Conservation (phyloP, 2,888 invertebrate species). For the Eupithecia insigniata region DNA sequence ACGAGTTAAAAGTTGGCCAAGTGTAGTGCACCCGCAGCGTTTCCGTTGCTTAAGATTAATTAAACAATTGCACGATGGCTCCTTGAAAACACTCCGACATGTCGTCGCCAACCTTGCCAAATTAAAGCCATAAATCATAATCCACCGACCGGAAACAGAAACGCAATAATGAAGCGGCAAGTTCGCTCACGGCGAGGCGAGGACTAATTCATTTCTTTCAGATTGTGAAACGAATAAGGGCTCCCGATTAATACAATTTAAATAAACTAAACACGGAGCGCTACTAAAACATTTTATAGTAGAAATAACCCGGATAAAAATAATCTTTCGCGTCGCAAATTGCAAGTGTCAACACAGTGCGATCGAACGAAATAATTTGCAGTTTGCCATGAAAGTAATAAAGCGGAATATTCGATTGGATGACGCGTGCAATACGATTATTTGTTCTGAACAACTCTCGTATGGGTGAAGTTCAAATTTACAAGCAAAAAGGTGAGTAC, state of each 20-base stretch:
- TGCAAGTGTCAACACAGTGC: conserved; percentile 54
- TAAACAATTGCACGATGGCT: conserved; percentile 84
- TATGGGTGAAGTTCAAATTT: conserved; percentile 65
- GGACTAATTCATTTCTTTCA: conserved; percentile 66
- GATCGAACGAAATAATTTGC: conserved; percentile 55
- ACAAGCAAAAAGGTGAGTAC: conserved; percentile 65
- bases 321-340: conserved; percentile 50
- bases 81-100: conserved; percentile 83
- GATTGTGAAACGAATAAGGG: conserved; percentile 40
- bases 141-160: conserved; percentile 78
- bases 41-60: conserved; percentile 81
- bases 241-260: conserved; percentile 41
- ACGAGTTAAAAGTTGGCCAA: conserved; percentile 83
- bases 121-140: conserved; percentile 84
- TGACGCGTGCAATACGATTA: conserved; percentile 63
- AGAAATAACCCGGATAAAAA: conserved; percentile 42
- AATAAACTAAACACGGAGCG: conserved; percentile 42
- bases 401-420: conserved; percentile 60
- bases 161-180: conserved; percentile 78
- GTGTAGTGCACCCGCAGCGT: conserved; percentile 80
- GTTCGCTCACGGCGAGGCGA: conserved; percentile 61
- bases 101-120: conserved; percentile 83
- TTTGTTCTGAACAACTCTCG: conserved; percentile 58
- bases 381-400: conserved; percentile 56
- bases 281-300: conserved; percentile 46